Evolutionary conservation across 2,797 vertebrate species (phyloP).

Genomic region (Eulemur mongoz): DNA sequence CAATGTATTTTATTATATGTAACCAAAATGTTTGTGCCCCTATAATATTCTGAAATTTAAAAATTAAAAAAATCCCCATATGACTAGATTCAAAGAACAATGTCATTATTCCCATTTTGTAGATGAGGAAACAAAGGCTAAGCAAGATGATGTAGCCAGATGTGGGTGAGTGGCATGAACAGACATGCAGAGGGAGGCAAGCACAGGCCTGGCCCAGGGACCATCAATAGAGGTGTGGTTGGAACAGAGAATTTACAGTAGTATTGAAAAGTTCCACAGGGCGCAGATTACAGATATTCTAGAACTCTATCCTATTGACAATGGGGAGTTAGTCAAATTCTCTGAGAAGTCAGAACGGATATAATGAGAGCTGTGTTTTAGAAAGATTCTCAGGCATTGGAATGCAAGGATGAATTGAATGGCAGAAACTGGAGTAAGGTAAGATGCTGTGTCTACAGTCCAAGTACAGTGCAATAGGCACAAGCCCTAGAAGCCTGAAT

Average conservation of each 20-base stretch:
- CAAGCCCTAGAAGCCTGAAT: neutral
- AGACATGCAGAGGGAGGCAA: neutral
- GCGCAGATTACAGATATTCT: neutral
- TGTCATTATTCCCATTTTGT: neutral
- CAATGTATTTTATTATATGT: too few relatives aligned
- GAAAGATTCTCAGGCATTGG: neutral
- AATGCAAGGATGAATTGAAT: neutral
- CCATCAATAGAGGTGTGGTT: neutral
- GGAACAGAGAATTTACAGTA: neutral
- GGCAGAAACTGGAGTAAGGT: neutral
- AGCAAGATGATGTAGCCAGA: neutral
- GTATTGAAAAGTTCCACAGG: neutral
- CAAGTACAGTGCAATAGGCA: neutral
- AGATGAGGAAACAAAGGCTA: neutral
- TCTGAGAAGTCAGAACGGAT: neutral
- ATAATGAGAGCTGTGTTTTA: neutral
- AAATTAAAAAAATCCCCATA: neutral
- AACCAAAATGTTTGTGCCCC: too few relatives aligned
- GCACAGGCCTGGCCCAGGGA: neutral
- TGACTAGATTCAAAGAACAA: neutral
- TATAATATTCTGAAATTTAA: too few relatives aligned
- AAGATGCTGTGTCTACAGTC: neutral
- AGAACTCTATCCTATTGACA: neutral
- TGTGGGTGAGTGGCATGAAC: neutral
- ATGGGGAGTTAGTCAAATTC: neutral